Percentiles rank a stretch among this genome's conserved stretches.
Conservation (phyloP, 2,888 invertebrate species). For the Lasioglossum vierecki region DNA sequence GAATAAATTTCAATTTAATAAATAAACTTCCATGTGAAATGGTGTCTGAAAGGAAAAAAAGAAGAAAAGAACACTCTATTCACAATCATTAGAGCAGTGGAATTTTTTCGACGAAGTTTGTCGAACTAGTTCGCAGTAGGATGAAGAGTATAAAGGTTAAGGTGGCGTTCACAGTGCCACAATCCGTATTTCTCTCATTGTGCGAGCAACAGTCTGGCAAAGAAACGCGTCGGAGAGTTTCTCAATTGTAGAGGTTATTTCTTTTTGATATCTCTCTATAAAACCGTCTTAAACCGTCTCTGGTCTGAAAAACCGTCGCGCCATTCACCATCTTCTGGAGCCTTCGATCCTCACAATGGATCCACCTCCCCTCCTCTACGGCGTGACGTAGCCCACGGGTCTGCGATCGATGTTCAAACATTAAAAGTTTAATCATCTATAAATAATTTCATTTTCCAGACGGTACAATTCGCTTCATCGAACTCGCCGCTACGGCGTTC, state of each 20-base stretch:
- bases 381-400: slow-evolving; percentile 24
- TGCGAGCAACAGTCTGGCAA: slow-evolving; percentile 8
- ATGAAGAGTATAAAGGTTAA: slow-evolving; percentile 8
- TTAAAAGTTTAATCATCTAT: slow-evolving; percentile 48
- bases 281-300: slow-evolving; percentile 43
- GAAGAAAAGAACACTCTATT: background rate
- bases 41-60: background rate
- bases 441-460: slow-evolving; percentile 37
- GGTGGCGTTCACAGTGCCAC: slow-evolving; percentile 25
- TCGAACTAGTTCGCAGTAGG: background rate
- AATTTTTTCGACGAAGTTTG: background rate
- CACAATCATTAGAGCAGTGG: background rate
- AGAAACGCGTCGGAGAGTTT: slow-evolving; percentile 37
- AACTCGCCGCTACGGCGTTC: background rate
- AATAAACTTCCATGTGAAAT: background rate
- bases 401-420: slow-evolving; percentile 20
- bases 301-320: slow-evolving; percentile 29
- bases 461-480: background rate
- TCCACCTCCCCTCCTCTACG: slow-evolving; percentile 28
- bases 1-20: no score
- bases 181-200: slow-evolving; percentile 27
- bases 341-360: background rate
- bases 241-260: slow-evolving; percentile 46
- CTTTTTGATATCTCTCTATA: slow-evolving; percentile 51
- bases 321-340: slow-evolving; percentile 39